A percentile compares a stretch with the other conserved stretches of the same genome.
These are phyloP conservation scores for Achatina immaculata DNA, from an alignment of 1,140 invertebrate species.

Conservation along the genomic window DNA sequence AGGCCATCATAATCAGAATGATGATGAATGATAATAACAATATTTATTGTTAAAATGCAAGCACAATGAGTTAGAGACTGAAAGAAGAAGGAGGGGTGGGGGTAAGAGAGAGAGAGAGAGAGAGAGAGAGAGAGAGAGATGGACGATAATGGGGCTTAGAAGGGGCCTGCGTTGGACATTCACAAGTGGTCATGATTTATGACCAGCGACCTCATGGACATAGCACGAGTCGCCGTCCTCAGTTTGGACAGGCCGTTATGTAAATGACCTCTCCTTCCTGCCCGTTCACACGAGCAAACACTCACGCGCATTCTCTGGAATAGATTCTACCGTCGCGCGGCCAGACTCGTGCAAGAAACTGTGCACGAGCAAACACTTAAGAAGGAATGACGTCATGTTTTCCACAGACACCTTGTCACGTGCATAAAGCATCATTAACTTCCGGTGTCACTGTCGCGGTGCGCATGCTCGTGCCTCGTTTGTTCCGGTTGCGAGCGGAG, in stretches of 20 bases:
- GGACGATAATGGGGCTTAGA: neutral
- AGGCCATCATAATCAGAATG: too few relatives aligned
- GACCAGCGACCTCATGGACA: neutral
- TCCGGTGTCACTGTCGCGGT: conserved; percentile 16
- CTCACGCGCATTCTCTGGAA: neutral
- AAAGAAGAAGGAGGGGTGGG: neutral
- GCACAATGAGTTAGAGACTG: neutral
- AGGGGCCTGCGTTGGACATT: neutral
- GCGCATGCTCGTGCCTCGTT: neutral
- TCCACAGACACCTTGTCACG: conserved; percentile 21
- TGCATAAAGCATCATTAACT: conserved; percentile 23
- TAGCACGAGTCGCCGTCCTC: neutral
- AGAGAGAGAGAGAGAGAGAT: conserved; percentile 6
- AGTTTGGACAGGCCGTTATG: neutral
- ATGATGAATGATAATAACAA: too few relatives aligned
- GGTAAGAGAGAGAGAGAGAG: neutral
- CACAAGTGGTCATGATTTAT: conserved; percentile 26
- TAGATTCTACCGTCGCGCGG: neutral
- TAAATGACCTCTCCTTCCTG: neutral
- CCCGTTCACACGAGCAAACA: conserved; percentile 4
- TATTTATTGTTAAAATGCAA: too few relatives aligned
- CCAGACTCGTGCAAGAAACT: conserved; percentile 6
- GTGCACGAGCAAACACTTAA: conserved; percentile 18
- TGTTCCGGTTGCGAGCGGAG: neutral
- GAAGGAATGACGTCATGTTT: neutral